Percentiles rank a stretch among this genome's conserved stretches.
Evolutionary conservation across 2,888 invertebrate species (phyloP).

Genomic region (Chymomyza procnemis): DNA sequence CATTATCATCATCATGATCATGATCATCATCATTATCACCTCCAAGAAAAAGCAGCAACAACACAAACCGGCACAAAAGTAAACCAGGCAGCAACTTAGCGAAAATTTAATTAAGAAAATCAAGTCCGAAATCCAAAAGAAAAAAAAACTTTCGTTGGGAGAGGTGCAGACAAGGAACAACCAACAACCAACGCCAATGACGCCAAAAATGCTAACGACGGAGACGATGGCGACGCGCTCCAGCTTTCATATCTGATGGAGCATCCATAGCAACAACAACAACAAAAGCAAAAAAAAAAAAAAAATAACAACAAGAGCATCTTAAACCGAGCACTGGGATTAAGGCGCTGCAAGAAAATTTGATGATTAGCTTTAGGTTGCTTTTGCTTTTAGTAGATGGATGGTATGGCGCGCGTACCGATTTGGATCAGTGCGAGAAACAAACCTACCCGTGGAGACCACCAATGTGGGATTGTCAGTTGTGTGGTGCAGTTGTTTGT

Average conservation of each 20-base stretch:
- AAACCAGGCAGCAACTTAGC: conserved; percentile 63
- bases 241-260: conserved; percentile 73
- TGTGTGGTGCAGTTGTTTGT: conserved; percentile 12
- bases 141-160: conserved; percentile 57
- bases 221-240: conserved; percentile 59
- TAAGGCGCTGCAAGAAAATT: conserved; percentile 46
- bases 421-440: conserved; percentile 69
- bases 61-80: conserved; percentile 22
- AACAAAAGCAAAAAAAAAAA: too few relatives aligned
- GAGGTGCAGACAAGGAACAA: conserved; percentile 35
- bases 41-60: not conserved
- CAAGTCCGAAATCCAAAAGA: conserved; percentile 57
- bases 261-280: conserved; percentile 58
- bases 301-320: conserved; percentile 10
- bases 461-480: conserved; percentile 9
- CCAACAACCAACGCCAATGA: conserved; percentile 23
- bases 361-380: conserved; percentile 54
- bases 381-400: not conserved
- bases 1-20: conserved; percentile 29
- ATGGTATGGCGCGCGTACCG: conserved; percentile 30
- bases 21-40: conserved; percentile 23
- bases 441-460: conserved; percentile 44
- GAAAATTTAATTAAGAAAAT: conserved; percentile 74
- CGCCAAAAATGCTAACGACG: conserved; percentile 12
- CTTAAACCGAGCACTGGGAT: conserved; percentile 58